Percentiles rank a stretch among this genome's conserved stretches.
Conservation (phyloP, 1,140 invertebrate genomes). For the Drosophila simulans region DNA sequence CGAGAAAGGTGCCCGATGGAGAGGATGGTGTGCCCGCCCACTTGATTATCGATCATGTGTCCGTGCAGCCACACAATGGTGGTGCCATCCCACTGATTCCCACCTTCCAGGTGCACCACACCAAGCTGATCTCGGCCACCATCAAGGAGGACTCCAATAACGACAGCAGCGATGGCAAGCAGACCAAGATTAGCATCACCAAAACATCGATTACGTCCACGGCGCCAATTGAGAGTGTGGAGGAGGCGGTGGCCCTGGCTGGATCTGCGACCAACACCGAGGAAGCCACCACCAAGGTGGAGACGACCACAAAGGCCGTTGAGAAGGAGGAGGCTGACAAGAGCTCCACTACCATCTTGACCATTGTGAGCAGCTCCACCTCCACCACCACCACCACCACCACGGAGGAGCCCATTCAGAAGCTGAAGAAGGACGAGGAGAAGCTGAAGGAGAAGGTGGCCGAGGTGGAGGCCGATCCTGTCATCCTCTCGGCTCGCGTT, state of each 20-base stretch:
- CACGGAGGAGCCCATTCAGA: constrained; percentile 56
- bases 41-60: constrained; percentile 73
- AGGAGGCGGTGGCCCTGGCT: constrained; percentile 26
- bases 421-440: constrained; percentile 74
- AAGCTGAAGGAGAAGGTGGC: constrained; percentile 83
- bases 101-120: constrained; percentile 77
- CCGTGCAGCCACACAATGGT: constrained; percentile 69
- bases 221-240: constrained; percentile 58
- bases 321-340: constrained; percentile 49
- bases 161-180: constrained; percentile 65
- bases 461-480: constrained; percentile 79
- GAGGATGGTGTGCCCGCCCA: constrained; percentile 62
- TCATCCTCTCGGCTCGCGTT: constrained; percentile 76
- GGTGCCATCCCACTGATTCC: constrained; percentile 60
- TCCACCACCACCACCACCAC: constrained; percentile 34
- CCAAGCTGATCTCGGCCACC: constrained; percentile 68
- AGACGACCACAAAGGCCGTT: constrained; percentile 11
- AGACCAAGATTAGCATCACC: constrained; percentile 76
- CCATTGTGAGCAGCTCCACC: constrained; percentile 8
- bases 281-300: constrained; percentile 26
- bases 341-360: constrained; percentile 17
- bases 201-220: constrained; percentile 75
- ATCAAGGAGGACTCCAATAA: constrained; percentile 65
- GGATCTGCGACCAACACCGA: neutral
- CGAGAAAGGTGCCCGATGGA: constrained; percentile 57